Evolutionary conservation across 2,888 invertebrate genomes (phyloP), one percentile per base, ranked within the genome.

Genomic region (Criorhina ranunculi): DNA sequence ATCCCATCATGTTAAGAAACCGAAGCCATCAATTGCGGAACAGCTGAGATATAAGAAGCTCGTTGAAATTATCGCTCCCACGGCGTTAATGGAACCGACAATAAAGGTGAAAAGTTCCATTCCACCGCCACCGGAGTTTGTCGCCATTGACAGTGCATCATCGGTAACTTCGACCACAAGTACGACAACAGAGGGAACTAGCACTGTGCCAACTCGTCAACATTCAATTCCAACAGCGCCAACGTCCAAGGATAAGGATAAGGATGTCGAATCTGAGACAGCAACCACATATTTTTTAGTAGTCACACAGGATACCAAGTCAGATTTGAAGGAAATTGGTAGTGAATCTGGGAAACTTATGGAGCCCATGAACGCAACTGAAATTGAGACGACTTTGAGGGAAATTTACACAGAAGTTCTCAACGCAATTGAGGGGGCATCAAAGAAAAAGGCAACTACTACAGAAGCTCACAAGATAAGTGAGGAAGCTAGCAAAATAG

Each of bases 1-100:
- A 46, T 86, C 88, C 73, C 91, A 90, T 79, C 53, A 73, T 79
- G 17, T 60, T n/a, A 81, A 85, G 44, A 87, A 86, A 42, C 88
- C 87, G 55, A 70, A 87, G 53, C 78, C 88, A 15, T 85, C 88
- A 2, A 88, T 91, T 49, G 89, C 88, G 33, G 86, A 87, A 0
- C 88, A 90, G 70, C 49, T 91, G 49, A 88, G 88, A 0, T 87
- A 89, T 35, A 89, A 89, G 8, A 88, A 89, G 31, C 87, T 91
- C 57, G 89, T 91, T 12, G 91, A 91, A 86, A 89, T 91, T 8
- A 80, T 91, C 31, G 90, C 90, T 5, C 89, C 90, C 8, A 88
- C 88, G 1, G 88, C 89, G 0, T 31, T 89, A 24, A 77, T 88
- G 11, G 88, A 89, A 37, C 79, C 85, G 24, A 62, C 67, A 17